Evolutionary conservation across 2,797 vertebrate species (phyloP).

Genomic region (Gastrophryne carolinensis): DNA sequence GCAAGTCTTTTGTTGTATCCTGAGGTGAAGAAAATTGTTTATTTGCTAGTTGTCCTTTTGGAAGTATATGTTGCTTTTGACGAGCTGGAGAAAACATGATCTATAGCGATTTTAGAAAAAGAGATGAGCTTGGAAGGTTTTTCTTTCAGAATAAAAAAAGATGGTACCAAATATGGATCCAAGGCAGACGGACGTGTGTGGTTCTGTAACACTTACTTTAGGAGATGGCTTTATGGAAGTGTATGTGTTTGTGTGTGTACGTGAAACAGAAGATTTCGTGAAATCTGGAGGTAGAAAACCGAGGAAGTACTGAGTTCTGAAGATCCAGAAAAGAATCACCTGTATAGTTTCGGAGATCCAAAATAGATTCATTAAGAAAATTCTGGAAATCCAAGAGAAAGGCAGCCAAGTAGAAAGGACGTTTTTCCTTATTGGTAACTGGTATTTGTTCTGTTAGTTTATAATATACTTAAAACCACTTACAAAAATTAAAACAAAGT

Average conservation of each 20-base stretch:
- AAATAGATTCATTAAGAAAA: slow-evolving; percentile 43
- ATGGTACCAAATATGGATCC: slow-evolving; percentile 5
- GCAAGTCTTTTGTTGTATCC: slow-evolving; percentile 73
- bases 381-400: slow-evolving; percentile 55
- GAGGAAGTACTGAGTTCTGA: slow-evolving; percentile 44
- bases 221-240: slow-evolving; percentile 25
- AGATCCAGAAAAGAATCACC: slow-evolving; percentile 35
- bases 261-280: slow-evolving; percentile 28
- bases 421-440: slow-evolving; percentile 11
- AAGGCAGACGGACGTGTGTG: slow-evolving; percentile 1
- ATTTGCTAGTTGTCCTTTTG: slow-evolving; percentile 34
- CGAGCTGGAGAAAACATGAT: slow-evolving; percentile 24
- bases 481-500: slow-evolving; percentile 18
- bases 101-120: slow-evolving; percentile 9
- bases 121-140: neutral
- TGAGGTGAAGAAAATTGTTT: slow-evolving; percentile 69
- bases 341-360: slow-evolving; percentile 47
- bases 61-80: slow-evolving; percentile 52
- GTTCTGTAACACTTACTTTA: slow-evolving; percentile 18
- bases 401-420: slow-evolving; percentile 50
- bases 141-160: slow-evolving; percentile 8
- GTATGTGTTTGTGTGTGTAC: slow-evolving; percentile 25
- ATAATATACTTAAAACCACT: slow-evolving; percentile 41
- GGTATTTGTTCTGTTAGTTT: slow-evolving; percentile 39
- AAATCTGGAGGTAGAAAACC: slow-evolving; percentile 48